Base-by-base conservation (phyloP, 2,113 vertebrate species). In the Tamias sibiricus region DNA sequence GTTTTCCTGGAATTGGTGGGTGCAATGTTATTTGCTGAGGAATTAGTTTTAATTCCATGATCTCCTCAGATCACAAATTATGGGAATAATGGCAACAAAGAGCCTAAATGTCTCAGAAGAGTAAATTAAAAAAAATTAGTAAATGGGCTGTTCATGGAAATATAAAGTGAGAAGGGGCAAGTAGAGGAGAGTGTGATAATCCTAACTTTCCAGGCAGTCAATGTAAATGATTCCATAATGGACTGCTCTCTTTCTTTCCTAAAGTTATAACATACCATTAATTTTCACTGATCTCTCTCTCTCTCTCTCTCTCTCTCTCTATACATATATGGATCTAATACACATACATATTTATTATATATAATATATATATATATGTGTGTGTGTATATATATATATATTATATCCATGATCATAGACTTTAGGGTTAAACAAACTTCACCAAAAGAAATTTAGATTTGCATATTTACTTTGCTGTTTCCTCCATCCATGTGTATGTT, bases 391-490 rank as follows among this genome's bases (percentile, higher is more conserved):
- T n/a, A 4, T 66, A 40, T 92, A 40, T 77, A n/a, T 83, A 44
- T 52, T 10, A 69, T 24, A 82, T 68, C 19, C 74, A 80, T 87
- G 32, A 87, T 71, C 14, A 44, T 81, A n/a, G 52, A 6, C 6
- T 59, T 93, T 71, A n/a, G 9, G 54, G 84, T 97, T 49, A n/a
- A 93, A 76, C 37, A 72, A 32, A 62, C 86, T 82, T 72, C n/a
- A 85, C 20, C 35, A 47, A 80, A 90, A 81, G 37, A 88, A 97
- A 82, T 4, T 8, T 40, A 87, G 10, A 89, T 57, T 66, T 96
- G 3, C 35, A 80, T 8, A 16, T 32, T 88, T 74, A 12, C 90
- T 79, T 81, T 86, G 52, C 68, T 74, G 20, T 80, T 80, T 93
- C 16, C 19, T 82, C 9, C 20, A 76, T 87, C 30, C 17, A 47